Conservation (phyloP, 2,888 invertebrate species). For the Julus scanicus region DNA sequence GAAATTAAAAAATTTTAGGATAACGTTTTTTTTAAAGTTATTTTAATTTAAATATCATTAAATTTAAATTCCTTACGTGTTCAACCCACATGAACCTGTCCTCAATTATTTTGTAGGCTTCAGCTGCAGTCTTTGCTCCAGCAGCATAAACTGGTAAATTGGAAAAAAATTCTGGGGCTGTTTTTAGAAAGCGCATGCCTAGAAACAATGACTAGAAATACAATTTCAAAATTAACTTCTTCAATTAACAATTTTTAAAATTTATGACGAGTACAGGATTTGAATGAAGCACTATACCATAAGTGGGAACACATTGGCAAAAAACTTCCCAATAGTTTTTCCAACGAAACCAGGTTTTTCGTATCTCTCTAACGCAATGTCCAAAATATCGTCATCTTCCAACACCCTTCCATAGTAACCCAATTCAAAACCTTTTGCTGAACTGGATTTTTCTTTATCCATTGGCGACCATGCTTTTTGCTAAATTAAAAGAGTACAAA, state of each 20-base stretch:
- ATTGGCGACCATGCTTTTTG: constrained; percentile 44
- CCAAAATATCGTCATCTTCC: constrained; percentile 24
- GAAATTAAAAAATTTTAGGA: too few species aligned
- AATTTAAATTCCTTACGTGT: not conserved
- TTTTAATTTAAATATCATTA: not conserved
- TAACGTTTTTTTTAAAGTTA: not conserved
- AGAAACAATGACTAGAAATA: not conserved
- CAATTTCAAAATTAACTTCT: not conserved
- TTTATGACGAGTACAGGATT: too few species aligned
- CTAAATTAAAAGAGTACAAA: not conserved
- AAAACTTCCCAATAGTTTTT: not conserved
- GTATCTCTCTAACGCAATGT: not conserved
- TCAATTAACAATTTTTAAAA: not conserved
- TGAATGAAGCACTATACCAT: not conserved
- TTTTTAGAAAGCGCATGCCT: constrained; percentile 26
- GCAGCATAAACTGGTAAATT: constrained; percentile 22
- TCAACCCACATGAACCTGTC: not conserved
- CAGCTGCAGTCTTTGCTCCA: not conserved
- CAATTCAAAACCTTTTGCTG: constrained; percentile 20
- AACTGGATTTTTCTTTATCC: constrained; percentile 1
- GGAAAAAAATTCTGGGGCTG: not conserved
- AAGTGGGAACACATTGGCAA: not conserved
- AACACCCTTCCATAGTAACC: constrained; percentile 18
- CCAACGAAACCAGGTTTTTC: not conserved
- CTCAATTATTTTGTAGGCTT: constrained; percentile 46